Base-by-base conservation (phyloP, 2,113 vertebrate species). In the Chamaetylas fuelleborni region DNA sequence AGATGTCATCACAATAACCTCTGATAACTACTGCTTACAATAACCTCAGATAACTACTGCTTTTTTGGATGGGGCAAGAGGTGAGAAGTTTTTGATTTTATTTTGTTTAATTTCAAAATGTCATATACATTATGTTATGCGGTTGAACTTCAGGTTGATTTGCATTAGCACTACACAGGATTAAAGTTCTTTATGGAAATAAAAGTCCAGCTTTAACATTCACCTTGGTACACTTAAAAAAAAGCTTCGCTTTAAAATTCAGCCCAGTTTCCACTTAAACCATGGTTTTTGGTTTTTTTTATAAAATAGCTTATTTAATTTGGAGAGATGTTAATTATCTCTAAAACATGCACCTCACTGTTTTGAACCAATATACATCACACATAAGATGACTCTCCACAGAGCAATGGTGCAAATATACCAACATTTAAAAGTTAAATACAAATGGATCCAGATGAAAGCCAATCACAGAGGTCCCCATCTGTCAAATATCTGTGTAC, bases 141-240 rank as follows among this genome's bases (percentile, higher is more conserved):
- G 2, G 45, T 56, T 91, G 58, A 86, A 92, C 78, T 92, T 92
- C n/a, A 36, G 43, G 24, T 51, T 93, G 77, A 91, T 92, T 93
- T 87, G 26, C 14, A 43, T 95, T 78, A 62, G 10, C 11, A 51
- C 78, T 91, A 54, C 19, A 33, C 38, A 23, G 66, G 38, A 80
- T 69, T 86, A 29, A 57, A 82, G 78, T 93, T 92, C 64, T 76
- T 61, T 61, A 38, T 65, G 43, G 72, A 92, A 89, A 88, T 20
- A 61, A 20, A 92, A 88, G 71, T 38, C 38, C 4, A 4, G 7
- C 57, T 84, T 69, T 31, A 62, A 61, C 91, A 86, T 78, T 42
- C 8, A 1, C 47, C 13, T 88, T 71, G 33, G 14, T 71, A 12
- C 1, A 17, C 36, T 93, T 70, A 1, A 62, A 61, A 53, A 77